A percentile compares a stretch with the other conserved stretches of the same genome.
Conservation (phyloP, 2,797 vertebrate species). For the Rhabdomys pumilio region DNA sequence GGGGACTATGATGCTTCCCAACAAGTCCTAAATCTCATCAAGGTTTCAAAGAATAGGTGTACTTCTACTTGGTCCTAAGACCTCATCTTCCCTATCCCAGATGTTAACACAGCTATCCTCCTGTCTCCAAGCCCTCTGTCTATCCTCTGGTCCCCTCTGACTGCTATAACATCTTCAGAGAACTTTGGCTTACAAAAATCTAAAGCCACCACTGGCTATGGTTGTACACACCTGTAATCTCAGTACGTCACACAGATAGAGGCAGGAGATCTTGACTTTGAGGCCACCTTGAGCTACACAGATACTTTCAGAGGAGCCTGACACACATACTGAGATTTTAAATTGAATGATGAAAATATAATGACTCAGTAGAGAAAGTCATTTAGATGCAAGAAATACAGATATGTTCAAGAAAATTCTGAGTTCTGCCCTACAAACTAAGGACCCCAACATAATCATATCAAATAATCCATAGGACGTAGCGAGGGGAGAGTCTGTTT, state of each 20-base stretch:
- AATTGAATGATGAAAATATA: background rate
- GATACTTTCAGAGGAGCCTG: background rate
- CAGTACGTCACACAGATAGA: background rate
- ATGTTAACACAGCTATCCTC: background rate
- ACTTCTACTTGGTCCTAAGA: background rate
- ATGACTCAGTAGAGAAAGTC: background rate
- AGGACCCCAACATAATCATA: background rate
- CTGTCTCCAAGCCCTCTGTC: constrained; percentile 14
- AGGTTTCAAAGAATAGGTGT: background rate
- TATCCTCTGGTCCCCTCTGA: background rate
- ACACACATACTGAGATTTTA: background rate
- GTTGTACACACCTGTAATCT: background rate
- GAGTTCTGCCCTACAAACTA: constrained; percentile 17
- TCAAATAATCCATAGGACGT: background rate
- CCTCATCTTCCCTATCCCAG: background rate
- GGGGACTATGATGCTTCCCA: background rate
- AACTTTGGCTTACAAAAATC: background rate
- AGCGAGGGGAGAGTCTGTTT: background rate
- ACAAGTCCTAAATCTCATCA: background rate
- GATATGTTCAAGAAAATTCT: constrained; percentile 4
- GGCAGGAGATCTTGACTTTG: background rate
- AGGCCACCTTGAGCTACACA: no score
- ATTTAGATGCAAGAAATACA: background rate
- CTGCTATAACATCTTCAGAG: background rate
- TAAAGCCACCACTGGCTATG: background rate